Conservation (phyloP, 92 coral and sea anemone genomes). For the Montipora capitata region DNA sequence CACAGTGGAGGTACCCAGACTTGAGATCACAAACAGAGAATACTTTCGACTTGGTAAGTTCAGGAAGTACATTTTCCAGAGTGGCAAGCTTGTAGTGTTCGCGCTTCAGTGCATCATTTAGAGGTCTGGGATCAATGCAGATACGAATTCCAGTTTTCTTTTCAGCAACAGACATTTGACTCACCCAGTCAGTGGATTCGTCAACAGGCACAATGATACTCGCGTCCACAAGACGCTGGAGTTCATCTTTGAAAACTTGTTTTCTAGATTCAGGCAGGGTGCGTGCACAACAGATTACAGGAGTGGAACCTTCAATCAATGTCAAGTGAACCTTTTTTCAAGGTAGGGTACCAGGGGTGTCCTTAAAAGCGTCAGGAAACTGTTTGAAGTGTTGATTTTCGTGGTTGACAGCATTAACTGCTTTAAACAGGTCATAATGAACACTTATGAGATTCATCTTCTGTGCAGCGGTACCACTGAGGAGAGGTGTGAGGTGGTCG, state of each 20-base stretch:
- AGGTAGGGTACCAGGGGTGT: constrained; percentile 6
- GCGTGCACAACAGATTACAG: constrained; percentile 16
- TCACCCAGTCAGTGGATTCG: constrained; percentile 23
- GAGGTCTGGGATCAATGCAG: constrained; percentile 34
- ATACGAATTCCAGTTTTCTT: constrained; percentile 20
- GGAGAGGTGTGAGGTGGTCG: background rate
- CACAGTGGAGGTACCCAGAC: constrained; percentile 10
- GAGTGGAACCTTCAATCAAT: background rate
- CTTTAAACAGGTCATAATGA: background rate
- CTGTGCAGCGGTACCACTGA: background rate
- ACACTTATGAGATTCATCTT: constrained; percentile 23
- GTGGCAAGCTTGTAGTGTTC: constrained; percentile 17
- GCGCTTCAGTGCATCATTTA: constrained; percentile 5
- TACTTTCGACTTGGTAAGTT: background rate
- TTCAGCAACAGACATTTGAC: constrained; percentile 14
- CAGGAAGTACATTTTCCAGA: background rate
- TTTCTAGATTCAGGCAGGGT: constrained; percentile 10
- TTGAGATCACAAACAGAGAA: background rate
- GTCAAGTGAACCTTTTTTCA: constrained; percentile 28
- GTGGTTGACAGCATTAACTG: background rate
- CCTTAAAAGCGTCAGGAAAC: constrained; percentile 20
- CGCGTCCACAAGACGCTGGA: background rate
- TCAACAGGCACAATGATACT: background rate
- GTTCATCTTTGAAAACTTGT: constrained; percentile 11
- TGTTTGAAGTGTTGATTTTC: background rate